These are phyloP conservation scores for Phaethon lepturus DNA, from an alignment of 2,113 vertebrate genomes.

Conservation along the genomic window DNA sequence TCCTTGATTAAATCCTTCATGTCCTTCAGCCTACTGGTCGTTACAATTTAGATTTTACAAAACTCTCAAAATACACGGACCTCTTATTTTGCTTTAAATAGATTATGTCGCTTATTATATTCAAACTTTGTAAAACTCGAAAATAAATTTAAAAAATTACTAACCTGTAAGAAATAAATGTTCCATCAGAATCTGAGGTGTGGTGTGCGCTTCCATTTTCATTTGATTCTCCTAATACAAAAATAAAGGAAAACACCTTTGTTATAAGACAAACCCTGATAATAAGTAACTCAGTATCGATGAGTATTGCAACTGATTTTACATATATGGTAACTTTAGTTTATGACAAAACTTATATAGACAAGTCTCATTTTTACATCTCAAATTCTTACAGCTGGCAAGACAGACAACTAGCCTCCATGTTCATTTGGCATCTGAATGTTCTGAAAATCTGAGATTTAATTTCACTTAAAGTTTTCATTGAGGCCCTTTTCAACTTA, in stretches of 20 bases:
- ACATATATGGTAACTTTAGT: neutral
- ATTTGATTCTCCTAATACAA: constrained; percentile 72
- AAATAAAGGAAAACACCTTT: neutral
- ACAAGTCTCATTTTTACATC: neutral
- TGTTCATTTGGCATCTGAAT: neutral
- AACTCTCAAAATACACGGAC: neutral
- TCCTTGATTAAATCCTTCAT: neutral
- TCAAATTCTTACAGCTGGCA: neutral
- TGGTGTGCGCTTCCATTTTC: constrained; percentile 75
- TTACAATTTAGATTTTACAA: neutral
- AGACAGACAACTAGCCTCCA: neutral
- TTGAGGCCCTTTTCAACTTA: neutral
- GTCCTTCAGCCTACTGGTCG: neutral
- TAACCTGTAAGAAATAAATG: constrained; percentile 83
- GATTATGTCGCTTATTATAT: neutral
- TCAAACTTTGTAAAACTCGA: neutral
- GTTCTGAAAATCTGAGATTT: neutral
- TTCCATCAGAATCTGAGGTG: constrained; percentile 74
- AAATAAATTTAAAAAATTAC: neutral
- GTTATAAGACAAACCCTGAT: neutral
- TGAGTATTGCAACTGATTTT: neutral
- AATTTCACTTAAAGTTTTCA: neutral
- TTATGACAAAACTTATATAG: neutral
- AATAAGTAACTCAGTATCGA: neutral
- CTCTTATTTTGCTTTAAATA: neutral